phyloP scores from a whole-genome alignment of 2,888 invertebrate species.

The Cheilosia soror region DNA sequence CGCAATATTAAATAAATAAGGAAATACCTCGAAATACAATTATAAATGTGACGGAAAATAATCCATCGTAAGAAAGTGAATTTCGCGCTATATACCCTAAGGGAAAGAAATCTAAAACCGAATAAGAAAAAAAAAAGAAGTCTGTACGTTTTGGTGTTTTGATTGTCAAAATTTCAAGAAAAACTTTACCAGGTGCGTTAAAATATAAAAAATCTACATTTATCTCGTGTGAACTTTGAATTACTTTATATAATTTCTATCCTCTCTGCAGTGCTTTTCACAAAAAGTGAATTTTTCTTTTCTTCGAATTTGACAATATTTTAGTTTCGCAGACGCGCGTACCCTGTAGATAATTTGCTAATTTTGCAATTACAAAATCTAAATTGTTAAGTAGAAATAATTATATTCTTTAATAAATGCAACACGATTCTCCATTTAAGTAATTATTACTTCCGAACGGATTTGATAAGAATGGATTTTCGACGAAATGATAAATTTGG shows the following conservation, averaged over 20 bases:
- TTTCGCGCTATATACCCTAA: constrained; percentile 56
- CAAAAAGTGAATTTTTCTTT: constrained; percentile 30
- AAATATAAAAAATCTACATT: constrained; percentile 8
- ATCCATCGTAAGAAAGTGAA: constrained; percentile 49
- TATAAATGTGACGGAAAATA: constrained; percentile 61
- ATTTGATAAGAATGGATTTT: constrained; percentile 22
- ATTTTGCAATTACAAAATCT: not conserved
- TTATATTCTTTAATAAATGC: not conserved
- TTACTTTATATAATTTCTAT: constrained; percentile 44
- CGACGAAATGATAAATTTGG: constrained; percentile 54
- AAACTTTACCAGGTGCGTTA: constrained; percentile 59
- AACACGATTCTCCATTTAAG: not conserved
- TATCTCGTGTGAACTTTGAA: not conserved
- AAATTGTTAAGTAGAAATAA: not conserved
- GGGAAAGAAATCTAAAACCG: constrained; percentile 25
- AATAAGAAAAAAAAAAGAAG: constrained; percentile 24
- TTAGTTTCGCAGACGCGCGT: constrained; percentile 21
- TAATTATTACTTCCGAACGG: not conserved
- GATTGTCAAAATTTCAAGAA: constrained; percentile 62
- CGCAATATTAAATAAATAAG: constrained; percentile 30
- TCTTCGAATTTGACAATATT: not conserved
- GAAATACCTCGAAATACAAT: constrained; percentile 15
- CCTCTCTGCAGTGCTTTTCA: not conserved
- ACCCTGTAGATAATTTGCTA: constrained; percentile 1
- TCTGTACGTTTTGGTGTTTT: constrained; percentile 65